Evolutionary conservation across 2,888 invertebrate species (phyloP).

Genomic region (Drosophila atripex): DNA sequence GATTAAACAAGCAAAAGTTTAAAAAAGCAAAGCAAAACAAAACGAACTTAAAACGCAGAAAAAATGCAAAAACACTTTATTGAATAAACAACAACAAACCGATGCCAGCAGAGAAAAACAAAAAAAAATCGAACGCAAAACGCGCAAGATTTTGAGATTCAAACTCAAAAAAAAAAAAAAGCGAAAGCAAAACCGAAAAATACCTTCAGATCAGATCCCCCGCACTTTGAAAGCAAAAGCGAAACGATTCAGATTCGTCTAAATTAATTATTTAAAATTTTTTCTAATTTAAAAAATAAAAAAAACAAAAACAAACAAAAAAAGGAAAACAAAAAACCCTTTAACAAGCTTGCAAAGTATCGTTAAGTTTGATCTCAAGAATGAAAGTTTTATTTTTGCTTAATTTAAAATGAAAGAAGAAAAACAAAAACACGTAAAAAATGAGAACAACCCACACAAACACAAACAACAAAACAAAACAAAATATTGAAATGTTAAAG

Average conservation of each 20-base stretch:
- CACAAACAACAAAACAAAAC: conserved; percentile 23
- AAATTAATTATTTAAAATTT: conserved; percentile 33
- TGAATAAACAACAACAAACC: conserved; percentile 49
- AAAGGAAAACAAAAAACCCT: conserved; percentile 26
- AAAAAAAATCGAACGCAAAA: conserved; percentile 37
- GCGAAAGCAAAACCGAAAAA: conserved; percentile 19
- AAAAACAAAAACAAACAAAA: conserved; percentile 32
- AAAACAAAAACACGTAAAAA: conserved; percentile 30
- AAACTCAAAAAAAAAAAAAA: conserved; percentile 18
- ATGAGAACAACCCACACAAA: conserved; percentile 14
- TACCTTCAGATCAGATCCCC: conserved; percentile 9
- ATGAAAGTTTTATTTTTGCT: conserved; percentile 68
- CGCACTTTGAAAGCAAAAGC: conserved; percentile 31
- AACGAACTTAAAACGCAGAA: conserved; percentile 49
- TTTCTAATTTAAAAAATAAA: conserved; percentile 44
- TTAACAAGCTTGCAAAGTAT: conserved; percentile 73
- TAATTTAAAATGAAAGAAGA: conserved; percentile 62
- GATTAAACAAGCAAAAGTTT: conserved; percentile 59
- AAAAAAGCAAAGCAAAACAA: conserved; percentile 46
- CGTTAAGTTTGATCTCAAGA: conserved; percentile 80
- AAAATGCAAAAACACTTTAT: conserved; percentile 54
- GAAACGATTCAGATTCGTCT: conserved; percentile 26
- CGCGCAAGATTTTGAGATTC: conserved; percentile 13
- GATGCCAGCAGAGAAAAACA: conserved; percentile 23
- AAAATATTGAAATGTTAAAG: conserved; percentile 29